phyloP scores from a whole-genome alignment of 37 sponge, comb jelly and placozoan species.

The Beroe forskalii region DNA sequence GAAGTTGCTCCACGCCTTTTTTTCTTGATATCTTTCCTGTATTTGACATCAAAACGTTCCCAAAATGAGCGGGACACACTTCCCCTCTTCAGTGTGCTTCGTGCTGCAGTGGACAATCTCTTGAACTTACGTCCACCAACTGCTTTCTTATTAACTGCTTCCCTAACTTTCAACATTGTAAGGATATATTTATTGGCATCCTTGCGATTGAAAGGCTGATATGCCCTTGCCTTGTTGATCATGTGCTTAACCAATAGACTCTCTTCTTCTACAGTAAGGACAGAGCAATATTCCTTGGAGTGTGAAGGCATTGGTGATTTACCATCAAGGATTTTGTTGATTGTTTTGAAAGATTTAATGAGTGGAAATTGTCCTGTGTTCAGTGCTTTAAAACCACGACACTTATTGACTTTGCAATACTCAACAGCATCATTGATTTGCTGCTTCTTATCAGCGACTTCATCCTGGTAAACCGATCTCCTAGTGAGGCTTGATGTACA shows the following conservation, averaged over 20 bases:
- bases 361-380: neutral
- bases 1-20: neutral
- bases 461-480: neutral
- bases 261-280: neutral
- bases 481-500: neutral
- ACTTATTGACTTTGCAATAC: neutral
- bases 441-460: neutral
- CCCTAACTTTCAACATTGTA: neutral
- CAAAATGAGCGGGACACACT: neutral
- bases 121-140: neutral
- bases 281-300: neutral
- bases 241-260: neutral
- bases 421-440: neutral
- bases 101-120: neutral
- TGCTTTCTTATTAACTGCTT: neutral
- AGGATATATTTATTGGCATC: neutral
- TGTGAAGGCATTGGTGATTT: neutral
- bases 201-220: neutral
- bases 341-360: neutral
- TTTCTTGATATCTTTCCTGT: neutral
- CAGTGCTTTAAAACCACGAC: neutral
- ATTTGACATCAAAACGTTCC: neutral
- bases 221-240: neutral
- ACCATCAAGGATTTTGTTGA: neutral
- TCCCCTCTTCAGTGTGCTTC: neutral